A percentile compares a stretch with the other conserved stretches of the same genome.
phyloP scores from a whole-genome alignment of 2,797 vertebrate species.

The Siniperca undulata region DNA sequence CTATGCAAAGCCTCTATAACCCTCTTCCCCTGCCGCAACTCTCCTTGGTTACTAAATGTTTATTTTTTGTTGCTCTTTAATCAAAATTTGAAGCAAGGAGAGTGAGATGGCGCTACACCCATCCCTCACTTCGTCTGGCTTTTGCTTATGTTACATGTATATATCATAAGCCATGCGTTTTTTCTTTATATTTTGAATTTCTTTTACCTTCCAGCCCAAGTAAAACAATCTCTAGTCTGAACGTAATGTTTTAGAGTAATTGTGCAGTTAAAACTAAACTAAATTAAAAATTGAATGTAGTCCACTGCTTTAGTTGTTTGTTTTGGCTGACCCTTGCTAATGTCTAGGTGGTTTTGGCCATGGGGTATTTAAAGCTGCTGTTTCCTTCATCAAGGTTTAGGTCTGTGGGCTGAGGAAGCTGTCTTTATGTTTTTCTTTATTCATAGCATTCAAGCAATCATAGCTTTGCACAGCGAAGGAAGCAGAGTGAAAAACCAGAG shows the following conservation, averaged over 20 bases:
- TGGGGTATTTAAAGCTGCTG: constrained; percentile 5
- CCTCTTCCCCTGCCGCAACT: not conserved
- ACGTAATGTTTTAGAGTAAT: not conserved
- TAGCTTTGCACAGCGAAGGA: not conserved
- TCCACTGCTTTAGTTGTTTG: not conserved
- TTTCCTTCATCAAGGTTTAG: not conserved
- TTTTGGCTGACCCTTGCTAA: not conserved
- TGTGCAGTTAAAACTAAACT: not conserved
- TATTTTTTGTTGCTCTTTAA: not conserved
- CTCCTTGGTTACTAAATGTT: not conserved
- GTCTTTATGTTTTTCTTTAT: not conserved
- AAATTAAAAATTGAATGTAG: not conserved
- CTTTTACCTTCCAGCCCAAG: not conserved
- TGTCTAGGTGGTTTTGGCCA: constrained; percentile 2
- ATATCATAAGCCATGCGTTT: not conserved
- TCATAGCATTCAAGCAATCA: not conserved
- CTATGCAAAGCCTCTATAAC: not conserved
- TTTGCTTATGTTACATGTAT: not conserved
- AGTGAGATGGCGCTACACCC: not conserved
- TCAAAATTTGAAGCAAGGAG: not conserved
- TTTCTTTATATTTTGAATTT: not conserved
- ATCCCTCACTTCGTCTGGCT: not conserved
- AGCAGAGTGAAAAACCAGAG: not conserved
- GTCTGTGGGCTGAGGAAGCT: not conserved
- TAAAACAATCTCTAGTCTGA: not conserved